A percentile compares a stretch with the other conserved stretches of the same genome.
Conservation (phyloP, 2,888 invertebrate genomes). For the Sabatieria punctata region DNA sequence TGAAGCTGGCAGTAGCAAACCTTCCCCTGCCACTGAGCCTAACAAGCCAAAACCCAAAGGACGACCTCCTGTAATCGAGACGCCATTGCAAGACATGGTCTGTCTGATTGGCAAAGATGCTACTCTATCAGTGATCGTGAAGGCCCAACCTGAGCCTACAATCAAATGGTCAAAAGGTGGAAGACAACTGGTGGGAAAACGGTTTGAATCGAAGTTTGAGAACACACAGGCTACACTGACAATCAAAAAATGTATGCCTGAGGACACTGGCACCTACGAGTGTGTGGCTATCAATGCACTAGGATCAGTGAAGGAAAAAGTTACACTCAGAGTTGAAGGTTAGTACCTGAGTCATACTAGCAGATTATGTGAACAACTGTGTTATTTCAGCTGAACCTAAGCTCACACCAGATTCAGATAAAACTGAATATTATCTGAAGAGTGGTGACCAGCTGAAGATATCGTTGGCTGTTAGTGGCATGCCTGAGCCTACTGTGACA, state of each 20-base stretch:
- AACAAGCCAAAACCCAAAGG: not conserved
- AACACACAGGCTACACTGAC: constrained; percentile 12
- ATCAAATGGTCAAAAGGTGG: not conserved
- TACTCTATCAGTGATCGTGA: not conserved
- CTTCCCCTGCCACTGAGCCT: not conserved
- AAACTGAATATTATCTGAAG: not conserved
- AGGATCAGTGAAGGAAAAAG: not conserved
- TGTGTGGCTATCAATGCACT: constrained; percentile 10
- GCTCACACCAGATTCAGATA: not conserved
- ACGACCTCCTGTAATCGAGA: not conserved
- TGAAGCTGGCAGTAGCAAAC: not conserved
- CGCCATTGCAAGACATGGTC: not conserved
- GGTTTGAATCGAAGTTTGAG: not conserved
- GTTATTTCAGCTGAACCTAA: not conserved
- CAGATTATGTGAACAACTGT: not conserved
- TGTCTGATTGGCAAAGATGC: not conserved
- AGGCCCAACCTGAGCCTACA: not conserved
- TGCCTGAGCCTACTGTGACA: not conserved
- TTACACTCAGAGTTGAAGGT: not conserved
- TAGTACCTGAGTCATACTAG: not conserved
- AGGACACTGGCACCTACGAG: constrained; percentile 20
- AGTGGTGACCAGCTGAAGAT: not conserved
- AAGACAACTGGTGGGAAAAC: not conserved
- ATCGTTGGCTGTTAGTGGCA: not conserved
- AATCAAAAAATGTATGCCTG: constrained; percentile 12